Evolutionary conservation across 2,888 invertebrate genomes (phyloP), one percentile per base, ranked within the genome.

Genomic region (Rhingia rostrata): DNA sequence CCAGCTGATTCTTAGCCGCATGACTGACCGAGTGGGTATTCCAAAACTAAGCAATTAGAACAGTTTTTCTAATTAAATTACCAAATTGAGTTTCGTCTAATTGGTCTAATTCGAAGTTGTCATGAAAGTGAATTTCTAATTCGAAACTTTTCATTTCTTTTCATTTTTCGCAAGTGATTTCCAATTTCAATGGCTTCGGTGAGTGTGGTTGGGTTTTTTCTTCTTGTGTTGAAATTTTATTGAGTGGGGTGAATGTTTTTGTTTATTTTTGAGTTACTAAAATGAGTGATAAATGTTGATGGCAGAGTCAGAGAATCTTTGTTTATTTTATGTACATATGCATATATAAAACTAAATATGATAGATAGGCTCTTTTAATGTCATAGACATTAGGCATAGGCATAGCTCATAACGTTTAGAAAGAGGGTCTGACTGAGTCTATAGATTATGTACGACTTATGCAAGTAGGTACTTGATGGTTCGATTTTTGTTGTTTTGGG

Each of bases 241-340:
- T 73, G 73, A 73, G 73, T 73, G 73, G 54, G 73, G 58, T 73
- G 63, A 56, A 37, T 56, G n/a, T 35, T 63, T 10, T 22, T 22
- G 22, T 22, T 22, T 22, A 2, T 22, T 22, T 22, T 22, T 22
- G 22, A 22, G 22, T 22, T 30, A 22, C n/a, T 22, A 2, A 22
- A 22, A 22, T 22, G 22, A 22, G 22, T 22, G 22, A 22, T 22
- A 22, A 22, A 22, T 22, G 22, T 22, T 22, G 22, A 22, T 22
- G 22, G 22, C 22, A 22, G 22, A 22, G 22, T 1, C 2, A 22
- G 1, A 22, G 22, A 22, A 22, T 22, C 22, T 22, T 22, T 22
- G 22, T 22, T 22, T 22, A 22, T 22, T 1, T 22, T 22, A 22
- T 22, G 22, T 22, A 22, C 22, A 2, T 22, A 22, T 22, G 1